Percentiles rank a stretch among this genome's conserved stretches.
Conservation (phyloP, 2,113 vertebrate species). For the Orthonyx spaldingii region DNA sequence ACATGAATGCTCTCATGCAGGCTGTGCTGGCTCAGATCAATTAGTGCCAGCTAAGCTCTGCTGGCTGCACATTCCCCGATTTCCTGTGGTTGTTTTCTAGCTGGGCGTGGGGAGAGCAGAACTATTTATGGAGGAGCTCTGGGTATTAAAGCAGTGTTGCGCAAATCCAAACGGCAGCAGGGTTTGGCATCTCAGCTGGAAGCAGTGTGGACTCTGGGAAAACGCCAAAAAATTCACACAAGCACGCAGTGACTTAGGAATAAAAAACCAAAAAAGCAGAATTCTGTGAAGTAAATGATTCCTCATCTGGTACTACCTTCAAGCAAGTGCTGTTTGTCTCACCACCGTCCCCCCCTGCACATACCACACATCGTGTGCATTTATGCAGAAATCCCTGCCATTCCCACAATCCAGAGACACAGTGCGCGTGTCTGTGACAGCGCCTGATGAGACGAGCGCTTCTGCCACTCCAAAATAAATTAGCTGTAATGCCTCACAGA, state of each 20-base stretch:
- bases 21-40: conserved; percentile 61
- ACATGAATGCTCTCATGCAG: conserved; percentile 40
- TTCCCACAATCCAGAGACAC: background rate
- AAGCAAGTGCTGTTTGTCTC: conserved; percentile 18
- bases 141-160: conserved; percentile 70
- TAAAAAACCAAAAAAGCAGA: background rate
- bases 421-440: background rate
- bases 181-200: conserved; percentile 62
- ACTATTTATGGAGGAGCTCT: conserved; percentile 78
- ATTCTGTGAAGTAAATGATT: conserved; percentile 40
- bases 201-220: conserved; percentile 62
- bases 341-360: background rate
- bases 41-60: conserved; percentile 59
- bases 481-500: background rate
- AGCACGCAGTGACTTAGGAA: conserved; percentile 1
- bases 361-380: background rate
- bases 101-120: conserved; percentile 61
- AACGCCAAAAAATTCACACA: conserved; percentile 51
- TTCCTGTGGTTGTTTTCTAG: conserved; percentile 73
- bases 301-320: conserved; percentile 37
- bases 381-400: background rate
- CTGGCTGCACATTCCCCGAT: conserved; percentile 59
- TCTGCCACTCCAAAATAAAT: background rate
- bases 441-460: background rate
- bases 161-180: conserved; percentile 68